Evolutionary conservation across 2,888 invertebrate genomes (phyloP).

Genomic region (Xanthia togata): DNA sequence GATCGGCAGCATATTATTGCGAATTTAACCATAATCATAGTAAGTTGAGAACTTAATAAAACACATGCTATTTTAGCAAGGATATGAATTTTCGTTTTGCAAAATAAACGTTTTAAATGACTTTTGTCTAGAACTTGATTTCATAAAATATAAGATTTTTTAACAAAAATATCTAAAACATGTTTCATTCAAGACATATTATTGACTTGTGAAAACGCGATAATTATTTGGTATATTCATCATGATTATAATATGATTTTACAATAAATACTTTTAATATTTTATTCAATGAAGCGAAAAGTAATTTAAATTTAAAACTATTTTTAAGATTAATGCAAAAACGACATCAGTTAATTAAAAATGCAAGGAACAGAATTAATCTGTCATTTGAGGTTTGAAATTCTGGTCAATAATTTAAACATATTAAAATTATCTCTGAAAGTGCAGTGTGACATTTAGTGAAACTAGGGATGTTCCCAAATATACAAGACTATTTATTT

Average conservation of each 20-base stretch:
- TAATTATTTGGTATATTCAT: slow-evolving; percentile 58
- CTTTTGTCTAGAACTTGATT: slow-evolving; percentile 39
- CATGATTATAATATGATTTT: slow-evolving; percentile 51
- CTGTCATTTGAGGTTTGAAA: slow-evolving; percentile 32
- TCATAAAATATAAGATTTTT: slow-evolving; percentile 34
- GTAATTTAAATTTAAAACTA: slow-evolving; percentile 30
- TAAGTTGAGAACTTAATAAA: slow-evolving; percentile 23
- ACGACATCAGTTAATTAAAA: slow-evolving; percentile 47
- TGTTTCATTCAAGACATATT: slow-evolving; percentile 40
- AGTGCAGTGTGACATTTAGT: slow-evolving; percentile 31
- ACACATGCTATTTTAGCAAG: slow-evolving; percentile 23
- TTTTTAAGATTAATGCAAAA: slow-evolving; percentile 25
- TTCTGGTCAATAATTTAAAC: slow-evolving; percentile 12
- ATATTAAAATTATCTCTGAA: slow-evolving; percentile 23
- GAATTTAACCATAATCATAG: slow-evolving; percentile 30
- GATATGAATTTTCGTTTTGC: slow-evolving; percentile 18
- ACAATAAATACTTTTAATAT: slow-evolving; percentile 53
- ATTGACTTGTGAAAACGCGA: slow-evolving; percentile 51
- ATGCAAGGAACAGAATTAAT: slow-evolving; percentile 36
- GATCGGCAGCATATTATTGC: slow-evolving; percentile 11
- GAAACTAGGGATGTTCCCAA: slow-evolving; percentile 22
- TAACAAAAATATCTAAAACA: slow-evolving; percentile 47
- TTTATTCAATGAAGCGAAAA: slow-evolving; percentile 54
- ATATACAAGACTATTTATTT: slow-evolving; percentile 7
- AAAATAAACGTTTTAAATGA: slow-evolving; percentile 24